Evolutionary conservation across 2,113 vertebrate genomes (phyloP).

Genomic region (Phoxinus phoxinus): DNA sequence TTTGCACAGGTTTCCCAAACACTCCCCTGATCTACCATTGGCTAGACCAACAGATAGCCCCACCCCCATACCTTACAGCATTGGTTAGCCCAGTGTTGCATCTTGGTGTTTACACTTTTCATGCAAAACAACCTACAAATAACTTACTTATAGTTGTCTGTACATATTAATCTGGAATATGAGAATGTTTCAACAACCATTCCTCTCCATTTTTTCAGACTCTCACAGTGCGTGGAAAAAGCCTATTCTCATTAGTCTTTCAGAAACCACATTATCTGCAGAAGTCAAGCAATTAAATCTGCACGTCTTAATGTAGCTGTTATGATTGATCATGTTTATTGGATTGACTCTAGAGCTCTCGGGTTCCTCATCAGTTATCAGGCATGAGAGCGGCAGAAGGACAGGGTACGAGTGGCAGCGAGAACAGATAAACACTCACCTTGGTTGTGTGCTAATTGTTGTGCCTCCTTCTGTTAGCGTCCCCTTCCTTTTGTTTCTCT

Average conservation of each 20-base stretch:
- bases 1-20: background rate
- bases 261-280: constrained; percentile 31
- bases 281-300: constrained; percentile 32
- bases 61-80: background rate
- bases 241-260: constrained; percentile 26
- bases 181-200: background rate
- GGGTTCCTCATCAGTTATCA: constrained; percentile 32
- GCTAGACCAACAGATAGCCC: background rate
- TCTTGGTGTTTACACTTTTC: background rate
- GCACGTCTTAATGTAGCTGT: constrained; percentile 36
- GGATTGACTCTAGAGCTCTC: constrained; percentile 29
- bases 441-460: constrained; percentile 43
- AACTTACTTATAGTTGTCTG: constrained; percentile 5
- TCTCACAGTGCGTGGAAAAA: background rate
- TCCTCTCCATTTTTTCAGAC: background rate
- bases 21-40: background rate
- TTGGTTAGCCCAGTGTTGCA: background rate
- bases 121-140: background rate
- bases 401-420: constrained; percentile 2
- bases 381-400: background rate
- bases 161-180: constrained; percentile 3
- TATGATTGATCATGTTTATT: constrained; percentile 44
- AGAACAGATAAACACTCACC: constrained; percentile 41
- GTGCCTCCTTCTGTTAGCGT: constrained; percentile 44
- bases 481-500: constrained; percentile 43